Conservation (phyloP, 2,797 vertebrate genomes). For the Anas acuta region DNA sequence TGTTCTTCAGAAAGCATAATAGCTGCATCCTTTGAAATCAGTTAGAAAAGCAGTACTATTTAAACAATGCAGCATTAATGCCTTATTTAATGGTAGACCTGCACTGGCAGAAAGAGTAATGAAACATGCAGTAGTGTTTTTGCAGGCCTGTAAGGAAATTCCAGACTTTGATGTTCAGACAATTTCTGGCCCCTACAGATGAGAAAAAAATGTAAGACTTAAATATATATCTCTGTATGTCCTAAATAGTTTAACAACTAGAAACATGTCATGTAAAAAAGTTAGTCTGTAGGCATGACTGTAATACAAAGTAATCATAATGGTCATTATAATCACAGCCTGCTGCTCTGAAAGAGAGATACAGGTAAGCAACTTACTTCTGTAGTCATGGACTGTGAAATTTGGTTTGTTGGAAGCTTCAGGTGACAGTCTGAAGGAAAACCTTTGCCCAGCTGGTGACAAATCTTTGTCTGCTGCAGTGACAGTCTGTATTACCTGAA, state of each 20-base stretch:
- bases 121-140: not conserved
- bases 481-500: constrained; percentile 92
- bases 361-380: constrained; percentile 84
- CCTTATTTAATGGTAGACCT: constrained; percentile 47
- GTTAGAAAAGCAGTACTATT: not conserved
- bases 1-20: not conserved
- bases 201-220: constrained; percentile 19
- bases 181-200: constrained; percentile 61
- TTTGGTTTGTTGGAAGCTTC: constrained; percentile 90
- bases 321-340: not conserved
- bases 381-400: constrained; percentile 95
- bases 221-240: not conserved
- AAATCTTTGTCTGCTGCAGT: constrained; percentile 91
- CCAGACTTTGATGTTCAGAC: constrained; percentile 76
- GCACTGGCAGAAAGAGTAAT: constrained; percentile 21
- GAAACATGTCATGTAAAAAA: not conserved
- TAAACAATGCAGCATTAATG: constrained; percentile 16
- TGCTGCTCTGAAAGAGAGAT: not conserved
- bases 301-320: not conserved
- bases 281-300: not conserved
- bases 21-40: not conserved
- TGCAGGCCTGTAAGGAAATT: constrained; percentile 18
- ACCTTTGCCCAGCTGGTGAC: constrained; percentile 88
- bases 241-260: not conserved
- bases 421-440: constrained; percentile 89